Evolutionary conservation across 2,113 vertebrate genomes (phyloP).

Genomic region (Pomatorhinus ruficollis): DNA sequence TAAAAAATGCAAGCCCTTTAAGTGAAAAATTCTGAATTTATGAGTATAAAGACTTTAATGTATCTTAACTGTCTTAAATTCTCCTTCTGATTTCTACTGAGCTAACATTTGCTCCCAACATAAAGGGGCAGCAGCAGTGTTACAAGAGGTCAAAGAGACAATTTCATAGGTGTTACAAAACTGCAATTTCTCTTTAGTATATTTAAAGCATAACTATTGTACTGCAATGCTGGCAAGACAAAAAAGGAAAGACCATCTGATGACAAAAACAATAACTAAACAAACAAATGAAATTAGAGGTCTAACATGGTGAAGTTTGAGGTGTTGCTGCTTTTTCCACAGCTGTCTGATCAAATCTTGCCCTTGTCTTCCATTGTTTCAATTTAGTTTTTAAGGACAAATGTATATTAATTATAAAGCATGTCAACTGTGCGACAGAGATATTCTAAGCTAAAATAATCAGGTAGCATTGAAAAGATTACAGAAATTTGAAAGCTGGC

Average conservation of each 20-base stretch:
- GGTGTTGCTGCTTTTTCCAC: neutral
- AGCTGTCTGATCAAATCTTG: neutral
- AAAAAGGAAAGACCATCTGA: neutral
- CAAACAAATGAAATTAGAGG: neutral
- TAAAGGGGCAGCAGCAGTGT: neutral
- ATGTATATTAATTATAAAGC: neutral
- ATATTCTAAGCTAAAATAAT: constrained; percentile 1
- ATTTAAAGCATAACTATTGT: neutral
- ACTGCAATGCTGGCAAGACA: neutral
- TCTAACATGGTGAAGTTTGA: neutral
- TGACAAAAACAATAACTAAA: neutral
- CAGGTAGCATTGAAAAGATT: neutral
- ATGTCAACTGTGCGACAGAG: neutral
- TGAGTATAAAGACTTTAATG: neutral
- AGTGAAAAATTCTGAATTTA: constrained; percentile 22
- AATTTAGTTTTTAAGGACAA: neutral
- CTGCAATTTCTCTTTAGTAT: neutral
- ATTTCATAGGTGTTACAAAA: neutral
- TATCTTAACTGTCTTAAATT: neutral
- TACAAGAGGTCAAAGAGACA: neutral
- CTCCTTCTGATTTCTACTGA: neutral
- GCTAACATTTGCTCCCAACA: neutral
- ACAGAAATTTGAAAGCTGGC: neutral
- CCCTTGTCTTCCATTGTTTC: neutral
- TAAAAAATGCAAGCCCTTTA: constrained; percentile 28